Percentiles rank a stretch among this genome's conserved stretches.
phyloP scores from a whole-genome alignment of 2,888 invertebrate genomes.

The Drosophila multiciliata region DNA sequence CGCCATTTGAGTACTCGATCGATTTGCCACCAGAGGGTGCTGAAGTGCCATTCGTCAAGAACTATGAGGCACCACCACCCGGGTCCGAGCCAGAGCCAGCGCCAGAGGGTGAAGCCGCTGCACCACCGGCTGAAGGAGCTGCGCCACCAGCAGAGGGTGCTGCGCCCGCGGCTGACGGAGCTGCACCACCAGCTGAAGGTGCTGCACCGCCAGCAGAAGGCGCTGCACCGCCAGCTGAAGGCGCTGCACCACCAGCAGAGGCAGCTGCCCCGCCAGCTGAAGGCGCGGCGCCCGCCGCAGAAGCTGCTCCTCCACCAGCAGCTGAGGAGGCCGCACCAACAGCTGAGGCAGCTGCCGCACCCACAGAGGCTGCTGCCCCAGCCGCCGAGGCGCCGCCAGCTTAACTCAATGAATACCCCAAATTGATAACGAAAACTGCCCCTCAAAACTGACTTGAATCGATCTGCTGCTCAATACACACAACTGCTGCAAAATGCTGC shows the following conservation, averaged over 20 bases:
- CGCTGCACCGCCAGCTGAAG: slow-evolving; percentile 72
- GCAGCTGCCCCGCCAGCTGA: slow-evolving; percentile 78
- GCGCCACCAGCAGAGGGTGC: slow-evolving; percentile 79
- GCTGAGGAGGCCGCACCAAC: slow-evolving; percentile 63
- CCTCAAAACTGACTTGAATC: slow-evolving; percentile 9
- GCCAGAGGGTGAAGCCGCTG: slow-evolving; percentile 74
- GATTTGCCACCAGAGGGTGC: slow-evolving; percentile 85
- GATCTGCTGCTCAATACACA: slow-evolving; percentile 47
- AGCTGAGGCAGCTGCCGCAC: slow-evolving; percentile 80
- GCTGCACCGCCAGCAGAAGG: slow-evolving; percentile 63
- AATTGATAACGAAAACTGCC: slow-evolving; percentile 8
- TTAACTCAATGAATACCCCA: slow-evolving; percentile 39
- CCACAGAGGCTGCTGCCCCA: slow-evolving; percentile 74
- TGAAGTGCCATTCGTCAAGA: slow-evolving; percentile 85
- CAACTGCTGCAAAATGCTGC: slow-evolving; percentile 69
- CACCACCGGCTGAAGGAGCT: slow-evolving; percentile 79
- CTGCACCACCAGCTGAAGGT: slow-evolving; percentile 61
- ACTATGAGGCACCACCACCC: slow-evolving; percentile 84
- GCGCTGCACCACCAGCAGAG: slow-evolving; percentile 78
- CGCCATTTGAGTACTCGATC: slow-evolving; percentile 85
- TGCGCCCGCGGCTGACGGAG: slow-evolving; percentile 74
- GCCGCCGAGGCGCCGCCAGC: slow-evolving; percentile 76
- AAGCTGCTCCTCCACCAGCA: slow-evolving; percentile 59
- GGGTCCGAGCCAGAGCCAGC: slow-evolving; percentile 82
- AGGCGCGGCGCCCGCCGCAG: slow-evolving; percentile 61